These are phyloP conservation scores for Stichodactyla helianthus DNA, from an alignment of 64 coral and sea anemone genomes.

Conservation along the genomic window DNA sequence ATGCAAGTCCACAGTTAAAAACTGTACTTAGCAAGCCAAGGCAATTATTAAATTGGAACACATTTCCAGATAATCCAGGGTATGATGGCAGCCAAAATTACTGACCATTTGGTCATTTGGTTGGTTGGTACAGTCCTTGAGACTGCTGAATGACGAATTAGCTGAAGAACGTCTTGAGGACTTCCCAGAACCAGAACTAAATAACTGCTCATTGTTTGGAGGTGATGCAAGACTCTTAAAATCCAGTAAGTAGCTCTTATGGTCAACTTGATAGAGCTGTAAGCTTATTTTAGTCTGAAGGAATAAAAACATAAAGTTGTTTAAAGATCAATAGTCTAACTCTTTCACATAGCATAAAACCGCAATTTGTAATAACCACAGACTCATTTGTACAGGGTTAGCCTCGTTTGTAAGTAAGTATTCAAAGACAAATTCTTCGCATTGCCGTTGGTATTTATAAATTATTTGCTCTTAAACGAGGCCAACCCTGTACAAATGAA, in stretches of 20 bases:
- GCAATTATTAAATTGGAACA: conserved; percentile 85
- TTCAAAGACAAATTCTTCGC: no score
- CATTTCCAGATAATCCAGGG: conserved; percentile 99
- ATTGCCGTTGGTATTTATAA: no score
- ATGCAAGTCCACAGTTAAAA: no score
- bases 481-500: no score
- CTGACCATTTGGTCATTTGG: neutral
- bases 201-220: neutral
- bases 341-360: conserved; percentile 32
- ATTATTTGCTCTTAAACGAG: no score
- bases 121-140: conserved; percentile 58
- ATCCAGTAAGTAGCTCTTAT: conserved; percentile 88
- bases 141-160: conserved; percentile 87
- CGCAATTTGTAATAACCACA: conserved; percentile 9
- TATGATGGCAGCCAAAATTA: conserved; percentile 55
- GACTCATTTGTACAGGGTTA: no score
- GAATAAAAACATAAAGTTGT: conserved; percentile 42
- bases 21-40: conserved; percentile 53
- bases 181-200: conserved; percentile 30
- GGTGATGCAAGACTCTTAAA: conserved; percentile 85
- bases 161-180: conserved; percentile 80
- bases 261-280: conserved; percentile 95
- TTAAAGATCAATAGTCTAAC: conserved; percentile 56
- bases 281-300: conserved; percentile 84
- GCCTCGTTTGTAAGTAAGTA: no score